Evolutionary conservation across 1,140 invertebrate genomes (phyloP), one percentile per base, ranked within the genome.

Genomic region (Drosophila hydei): DNA sequence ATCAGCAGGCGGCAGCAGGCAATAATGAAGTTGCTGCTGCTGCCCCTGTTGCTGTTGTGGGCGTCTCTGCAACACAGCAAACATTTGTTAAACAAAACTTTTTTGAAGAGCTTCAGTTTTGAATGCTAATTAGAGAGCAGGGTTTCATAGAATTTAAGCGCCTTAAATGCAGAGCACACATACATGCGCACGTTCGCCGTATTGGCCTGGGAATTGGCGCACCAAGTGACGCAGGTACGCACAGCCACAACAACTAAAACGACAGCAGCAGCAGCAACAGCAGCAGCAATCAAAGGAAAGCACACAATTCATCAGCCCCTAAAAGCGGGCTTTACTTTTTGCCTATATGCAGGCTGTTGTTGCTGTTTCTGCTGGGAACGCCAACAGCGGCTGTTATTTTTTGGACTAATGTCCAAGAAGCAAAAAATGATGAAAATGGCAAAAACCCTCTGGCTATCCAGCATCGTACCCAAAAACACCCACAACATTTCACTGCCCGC

Each of bases 81-180:
- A 67, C 45, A 58, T 68, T 72, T 68, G 50, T 74, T 59, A 40
- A 61, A 70, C 54, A 60, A 55, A 52, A 54, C 50, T 38, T 54
- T 18, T 56, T 55, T 19, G 12, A 11, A 33, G 36, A 18, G 61
- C 70, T 55, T 50, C 56, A 69, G 62, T 67, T 67, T 72, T 73
- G 64, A 80, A 87, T 88, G 83, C 78, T 87, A 87, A 87, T 87
- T 87, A 77, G 65, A 59, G 67, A 61, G 64, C 63, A 45, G 42
- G 43, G 19, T 43, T 64, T 40, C 27, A 61, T 54, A 9, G 52
- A 77, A 67, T 62, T 81, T 68, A 80, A 87, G 81, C 81, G 68
- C 70, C 77, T 87, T 87, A 77, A 78, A 88, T 75, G 47, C 71
- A 56, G 48, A 50, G 21, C 64, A 72, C 80, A 75, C 69, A 79